Base-by-base conservation (phyloP, 2,888 invertebrate genomes). In the Vesta saturnalis region DNA sequence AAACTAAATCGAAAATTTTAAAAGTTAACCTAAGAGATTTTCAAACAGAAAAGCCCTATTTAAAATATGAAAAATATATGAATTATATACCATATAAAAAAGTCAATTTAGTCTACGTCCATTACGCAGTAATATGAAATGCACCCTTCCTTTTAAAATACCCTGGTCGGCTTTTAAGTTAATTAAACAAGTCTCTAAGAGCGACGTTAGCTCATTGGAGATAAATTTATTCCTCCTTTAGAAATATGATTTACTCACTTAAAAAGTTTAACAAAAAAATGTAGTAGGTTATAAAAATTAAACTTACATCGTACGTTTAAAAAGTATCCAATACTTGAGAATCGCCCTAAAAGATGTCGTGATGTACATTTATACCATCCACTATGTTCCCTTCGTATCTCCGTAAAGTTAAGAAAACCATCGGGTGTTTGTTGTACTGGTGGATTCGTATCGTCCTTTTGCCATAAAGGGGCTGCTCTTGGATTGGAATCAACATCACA, bases 401-500 rank as follows among this genome's bases (percentile, higher is more conserved):
- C 88, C 59, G 91, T 91, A 86, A 95, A 95, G 85, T 95, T 95
- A 68, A 96, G 88, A 82, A 92, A 94, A 64, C 95, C 93, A 79
- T 92, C 92, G 59, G 89, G 89, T 72, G 89, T 88, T 83, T 92
- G 92, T 74, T 89, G 88, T 68, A 92, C 90, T 1, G 85, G 83
- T 14, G 85, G 84, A 69, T 79, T 80, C n/a, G 77, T 76, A 67
- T 85, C 85, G 77, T 84, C 85, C 72, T 91, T 86, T 77, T 94
- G 91, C 96, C 96, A 96, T 78, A 92, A 88, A 57, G 95, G 94
- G 58, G 90, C 87, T 60, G 95, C 93, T 62, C 92, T 90, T 15
- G 97, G 97, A 86, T 96, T 96, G 77, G 96, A 94, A 85, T 96
- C 96, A 72, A 96, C 95, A 83, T 95, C 94, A 80, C 97, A 97